These are phyloP conservation scores for Drosophila kohkoa DNA, from an alignment of 1,140 invertebrate genomes.

Conservation along the genomic window DNA sequence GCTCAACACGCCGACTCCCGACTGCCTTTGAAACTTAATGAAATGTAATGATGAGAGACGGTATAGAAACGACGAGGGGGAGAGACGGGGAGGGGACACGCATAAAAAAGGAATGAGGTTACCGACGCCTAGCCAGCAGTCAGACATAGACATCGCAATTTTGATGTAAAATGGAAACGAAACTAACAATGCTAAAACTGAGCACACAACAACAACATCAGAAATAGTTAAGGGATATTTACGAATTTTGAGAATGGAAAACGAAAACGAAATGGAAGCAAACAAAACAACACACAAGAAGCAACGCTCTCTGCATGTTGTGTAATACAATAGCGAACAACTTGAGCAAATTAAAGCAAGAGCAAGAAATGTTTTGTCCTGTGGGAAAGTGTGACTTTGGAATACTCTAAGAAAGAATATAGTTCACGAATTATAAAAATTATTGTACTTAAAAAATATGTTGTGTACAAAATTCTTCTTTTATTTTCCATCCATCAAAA, in stretches of 20 bases:
- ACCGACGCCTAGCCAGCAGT: slow-evolving; percentile 25
- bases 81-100: background rate
- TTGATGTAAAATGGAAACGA: slow-evolving; percentile 65
- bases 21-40: slow-evolving; percentile 63
- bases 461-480: too few species aligned
- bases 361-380: slow-evolving; percentile 1
- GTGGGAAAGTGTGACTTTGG: background rate
- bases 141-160: slow-evolving; percentile 56
- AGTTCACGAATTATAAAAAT: too few species aligned
- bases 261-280: slow-evolving; percentile 13
- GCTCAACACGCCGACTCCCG: background rate
- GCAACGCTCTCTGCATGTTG: slow-evolving; percentile 13
- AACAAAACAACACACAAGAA: background rate
- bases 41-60: slow-evolving; percentile 76
- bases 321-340: slow-evolving; percentile 21
- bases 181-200: slow-evolving; percentile 59
- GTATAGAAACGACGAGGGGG: background rate
- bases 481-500: too few species aligned
- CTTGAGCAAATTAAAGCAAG: slow-evolving; percentile 45
- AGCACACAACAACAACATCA: slow-evolving; percentile 32
- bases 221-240: slow-evolving; percentile 22
- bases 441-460: too few species aligned
- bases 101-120: slow-evolving; percentile 8
- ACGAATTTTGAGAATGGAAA: slow-evolving; percentile 43
- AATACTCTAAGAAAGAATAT: too few species aligned